Conservation (phyloP, 2,888 invertebrate species). For the Chrysomela aeneicollis region DNA sequence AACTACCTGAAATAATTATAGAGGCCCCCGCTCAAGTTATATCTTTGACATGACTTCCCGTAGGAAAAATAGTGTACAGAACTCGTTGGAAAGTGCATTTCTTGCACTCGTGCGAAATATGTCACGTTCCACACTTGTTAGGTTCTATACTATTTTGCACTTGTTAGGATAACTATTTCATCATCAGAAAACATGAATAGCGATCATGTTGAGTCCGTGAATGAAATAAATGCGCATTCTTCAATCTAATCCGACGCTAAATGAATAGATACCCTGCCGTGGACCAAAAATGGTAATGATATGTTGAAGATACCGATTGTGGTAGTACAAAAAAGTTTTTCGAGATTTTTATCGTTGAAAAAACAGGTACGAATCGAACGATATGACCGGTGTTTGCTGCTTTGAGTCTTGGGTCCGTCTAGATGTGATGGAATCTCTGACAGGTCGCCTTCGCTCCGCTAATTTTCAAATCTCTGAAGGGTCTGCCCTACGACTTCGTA, state of each 20-base stretch:
- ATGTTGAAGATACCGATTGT: conserved; percentile 43
- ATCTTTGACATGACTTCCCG: no score
- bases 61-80: no score
- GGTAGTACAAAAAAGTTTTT: conserved; percentile 42
- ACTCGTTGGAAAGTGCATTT: no score
- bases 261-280: conserved; percentile 1
- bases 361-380: conserved; percentile 38
- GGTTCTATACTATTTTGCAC: no score
- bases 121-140: no score
- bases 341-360: conserved; percentile 41
- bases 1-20: no score
- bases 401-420: conserved; percentile 23
- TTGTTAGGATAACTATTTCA: no score
- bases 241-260: conserved; percentile 3
- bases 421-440: conserved; percentile 45
- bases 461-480: neutral
- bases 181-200: no score
- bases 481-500: no score
- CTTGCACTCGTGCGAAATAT: no score
- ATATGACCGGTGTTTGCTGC: conserved; percentile 3
- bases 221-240: neutral
- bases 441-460: conserved; percentile 27
- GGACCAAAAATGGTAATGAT: conserved; percentile 32
- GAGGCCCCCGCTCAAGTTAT: no score
- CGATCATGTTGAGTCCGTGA: neutral